phyloP scores from a whole-genome alignment of 2,113 vertebrate genomes.

The Zosterops lateralis region DNA sequence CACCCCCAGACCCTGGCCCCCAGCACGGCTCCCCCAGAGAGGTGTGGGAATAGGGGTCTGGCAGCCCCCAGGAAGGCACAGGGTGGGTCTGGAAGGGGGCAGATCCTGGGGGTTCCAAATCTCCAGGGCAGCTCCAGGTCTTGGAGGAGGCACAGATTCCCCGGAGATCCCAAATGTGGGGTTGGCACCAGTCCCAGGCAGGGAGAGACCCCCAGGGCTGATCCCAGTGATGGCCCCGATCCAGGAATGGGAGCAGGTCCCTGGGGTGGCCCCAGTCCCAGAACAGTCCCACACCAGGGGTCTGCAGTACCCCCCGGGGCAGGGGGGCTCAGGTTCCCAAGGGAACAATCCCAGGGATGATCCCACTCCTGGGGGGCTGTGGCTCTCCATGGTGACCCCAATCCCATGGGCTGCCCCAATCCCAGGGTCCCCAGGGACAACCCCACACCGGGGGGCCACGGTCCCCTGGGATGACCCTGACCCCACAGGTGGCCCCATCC shows the following conservation, averaged over 20 bases:
- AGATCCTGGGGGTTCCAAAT: not conserved
- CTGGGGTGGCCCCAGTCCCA: not conserved
- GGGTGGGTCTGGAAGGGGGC: not conserved
- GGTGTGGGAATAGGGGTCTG: accelerated
- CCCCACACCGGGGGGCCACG: not conserved
- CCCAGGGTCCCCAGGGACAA: not conserved
- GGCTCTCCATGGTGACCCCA: not conserved
- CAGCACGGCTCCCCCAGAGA: accelerated
- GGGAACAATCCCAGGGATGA: not conserved
- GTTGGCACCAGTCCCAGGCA: not conserved
- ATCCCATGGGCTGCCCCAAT: not conserved
- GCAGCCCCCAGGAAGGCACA: not conserved
- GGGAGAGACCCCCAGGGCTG: not conserved
- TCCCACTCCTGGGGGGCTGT: not conserved
- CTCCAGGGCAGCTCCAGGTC: not conserved
- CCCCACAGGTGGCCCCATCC: not conserved
- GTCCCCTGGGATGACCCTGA: not conserved
- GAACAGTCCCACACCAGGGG: accelerated
- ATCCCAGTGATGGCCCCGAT: not conserved
- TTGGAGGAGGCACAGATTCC: not conserved
- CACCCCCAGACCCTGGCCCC: accelerated
- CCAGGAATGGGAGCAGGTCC: not conserved
- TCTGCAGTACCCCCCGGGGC: not conserved
- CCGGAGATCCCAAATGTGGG: not conserved
- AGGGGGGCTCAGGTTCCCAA: constrained; percentile 40